Evolutionary conservation across 2,797 vertebrate genomes (phyloP), one percentile per base, ranked within the genome.

Genomic region (Sebastes taczanowskii): DNA sequence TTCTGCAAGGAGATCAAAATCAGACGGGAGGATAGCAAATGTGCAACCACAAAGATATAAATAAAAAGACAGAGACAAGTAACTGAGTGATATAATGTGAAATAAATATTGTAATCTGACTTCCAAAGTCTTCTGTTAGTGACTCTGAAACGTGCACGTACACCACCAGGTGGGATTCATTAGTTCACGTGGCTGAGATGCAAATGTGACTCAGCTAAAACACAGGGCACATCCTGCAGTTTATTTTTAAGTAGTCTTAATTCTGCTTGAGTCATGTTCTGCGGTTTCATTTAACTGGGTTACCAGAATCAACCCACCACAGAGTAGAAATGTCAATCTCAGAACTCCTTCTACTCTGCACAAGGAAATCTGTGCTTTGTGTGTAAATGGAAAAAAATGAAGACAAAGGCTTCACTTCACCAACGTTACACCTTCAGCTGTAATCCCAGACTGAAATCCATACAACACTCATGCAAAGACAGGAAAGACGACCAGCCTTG

Each of bases 191-290:
- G 85, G 86, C 62, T 20, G 49, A 46, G 56, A 56, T 74, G 71
- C 71, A 70, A 66, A 74, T 52, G 58, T 91, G 93, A 91, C 83
- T 94, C 91, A 92, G 89, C 89, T 81, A 34, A 92, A 93, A 90
- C 1, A 7, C 70, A 78, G 38, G 80, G 61, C 64, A 22, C 69
- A 71, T 79, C 34, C 68, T 77, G 86, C 79, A 82, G 80, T 91
- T 87, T 91, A 82, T 88, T 87, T 91, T 77, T 80, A 87, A 79
- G 81, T 77, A 29, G 77, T 78, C 80, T 70, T 86, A 78, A 92
- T 86, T 76, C 87, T 84, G 84, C 81, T 80, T 93, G 91, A 93
- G 81, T 93, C 89, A 93, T 80, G 77, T 72, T 85, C 23, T 14
- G 90, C n/a, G 86, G 92, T 91, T 88, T 86, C 20, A 38, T 78